phyloP scores from a whole-genome alignment of 2,888 invertebrate genomes.

The Cerastis leucographa region DNA sequence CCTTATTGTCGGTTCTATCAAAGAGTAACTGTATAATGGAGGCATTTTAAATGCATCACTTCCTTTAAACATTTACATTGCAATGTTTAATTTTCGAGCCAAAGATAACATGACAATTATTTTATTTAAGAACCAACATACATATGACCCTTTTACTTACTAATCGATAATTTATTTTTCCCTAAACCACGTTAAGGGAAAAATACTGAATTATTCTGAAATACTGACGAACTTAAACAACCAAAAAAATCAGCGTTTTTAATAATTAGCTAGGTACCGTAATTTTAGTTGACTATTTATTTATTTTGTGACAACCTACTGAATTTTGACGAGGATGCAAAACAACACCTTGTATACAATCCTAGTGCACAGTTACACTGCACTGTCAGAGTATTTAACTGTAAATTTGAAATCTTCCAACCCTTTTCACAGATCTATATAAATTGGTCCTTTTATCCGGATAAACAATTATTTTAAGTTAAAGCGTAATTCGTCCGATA shows the following conservation, averaged over 20 bases:
- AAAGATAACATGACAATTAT: neutral
- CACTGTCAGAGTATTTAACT: neutral
- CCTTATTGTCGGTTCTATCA: conserved; percentile 33
- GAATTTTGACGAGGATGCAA: too few relatives aligned
- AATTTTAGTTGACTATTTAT: too few relatives aligned
- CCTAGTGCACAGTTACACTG: too few relatives aligned
- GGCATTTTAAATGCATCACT: conserved; percentile 31
- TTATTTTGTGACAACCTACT: too few relatives aligned
- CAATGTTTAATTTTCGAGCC: neutral
- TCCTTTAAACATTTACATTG: conserved; percentile 28
- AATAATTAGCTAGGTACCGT: too few relatives aligned
- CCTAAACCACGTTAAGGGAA: too few relatives aligned
- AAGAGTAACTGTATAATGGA: conserved; percentile 9
- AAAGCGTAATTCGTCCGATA: neutral
- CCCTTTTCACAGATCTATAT: neutral
- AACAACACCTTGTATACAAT: too few relatives aligned
- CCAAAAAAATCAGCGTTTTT: too few relatives aligned
- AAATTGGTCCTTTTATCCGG: neutral
- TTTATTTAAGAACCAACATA: neutral
- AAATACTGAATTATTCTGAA: too few relatives aligned
- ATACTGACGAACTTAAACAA: too few relatives aligned
- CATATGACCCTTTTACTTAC: neutral
- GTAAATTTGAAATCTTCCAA: neutral
- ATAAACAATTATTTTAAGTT: neutral
- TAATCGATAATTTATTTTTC: too few relatives aligned